Conservation (phyloP, 64 coral and sea anemone genomes). For the Astreopora myriophthalma region DNA sequence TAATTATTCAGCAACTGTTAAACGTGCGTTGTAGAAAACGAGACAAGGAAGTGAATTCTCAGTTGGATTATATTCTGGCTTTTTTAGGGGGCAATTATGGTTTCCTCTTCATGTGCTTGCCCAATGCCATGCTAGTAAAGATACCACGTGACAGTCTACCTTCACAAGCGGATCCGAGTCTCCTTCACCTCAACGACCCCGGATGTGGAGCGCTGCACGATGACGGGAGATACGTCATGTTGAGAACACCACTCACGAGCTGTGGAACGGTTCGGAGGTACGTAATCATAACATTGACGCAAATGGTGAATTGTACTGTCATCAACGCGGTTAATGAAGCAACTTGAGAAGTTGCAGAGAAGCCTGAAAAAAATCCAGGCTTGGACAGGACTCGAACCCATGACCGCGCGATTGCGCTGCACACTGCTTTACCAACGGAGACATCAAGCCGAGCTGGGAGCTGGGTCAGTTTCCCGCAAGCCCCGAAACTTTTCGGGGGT, state of each 20-base stretch:
- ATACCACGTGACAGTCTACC: background rate
- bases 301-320: background rate
- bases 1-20: too few species aligned
- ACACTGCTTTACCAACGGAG: too few species aligned
- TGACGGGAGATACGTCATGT: background rate
- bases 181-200: constrained; percentile 70
- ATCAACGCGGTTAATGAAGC: too few species aligned
- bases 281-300: too few species aligned
- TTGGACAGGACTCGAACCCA: too few species aligned
- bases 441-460: too few species aligned
- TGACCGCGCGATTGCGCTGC: too few species aligned
- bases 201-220: constrained; percentile 24
- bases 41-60: too few species aligned
- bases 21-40: background rate
- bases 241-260: constrained; percentile 56
- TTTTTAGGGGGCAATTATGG: background rate
- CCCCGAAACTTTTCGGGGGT: too few species aligned
- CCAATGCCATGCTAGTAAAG: constrained; percentile 1
- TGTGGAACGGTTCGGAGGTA: constrained; percentile 65
- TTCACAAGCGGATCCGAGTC: background rate
- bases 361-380: too few species aligned
- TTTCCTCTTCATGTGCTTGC: background rate
- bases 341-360: too few species aligned
- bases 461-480: too few species aligned
- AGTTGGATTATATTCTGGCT: background rate